Conservation (phyloP, 2,888 invertebrate species). For the Strigamia crassipes region DNA sequence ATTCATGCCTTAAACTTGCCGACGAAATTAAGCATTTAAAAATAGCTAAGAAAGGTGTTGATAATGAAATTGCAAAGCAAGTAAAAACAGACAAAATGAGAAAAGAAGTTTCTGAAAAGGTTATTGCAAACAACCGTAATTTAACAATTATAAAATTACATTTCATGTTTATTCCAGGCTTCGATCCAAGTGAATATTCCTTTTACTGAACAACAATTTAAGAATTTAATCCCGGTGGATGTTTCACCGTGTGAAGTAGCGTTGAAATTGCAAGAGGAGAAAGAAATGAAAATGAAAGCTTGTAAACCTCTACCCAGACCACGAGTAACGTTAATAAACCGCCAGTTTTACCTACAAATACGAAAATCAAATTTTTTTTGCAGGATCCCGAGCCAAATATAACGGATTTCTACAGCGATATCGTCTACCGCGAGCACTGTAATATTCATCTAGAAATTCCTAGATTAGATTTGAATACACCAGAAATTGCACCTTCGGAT, state of each 20-base stretch:
- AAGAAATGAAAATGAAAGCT: not conserved
- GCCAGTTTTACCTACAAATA: not conserved
- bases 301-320: not conserved
- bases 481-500: not conserved
- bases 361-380: not conserved
- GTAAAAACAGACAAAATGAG: not conserved
- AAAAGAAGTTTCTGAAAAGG: constrained; percentile 43
- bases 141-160: not conserved
- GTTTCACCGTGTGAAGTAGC: not conserved
- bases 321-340: not conserved
- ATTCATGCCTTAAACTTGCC: constrained; percentile 18
- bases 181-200: constrained; percentile 20
- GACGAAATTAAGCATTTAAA: constrained; percentile 1
- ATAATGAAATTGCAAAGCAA: not conserved
- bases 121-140: not conserved
- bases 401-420: not conserved
- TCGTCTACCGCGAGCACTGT: not conserved
- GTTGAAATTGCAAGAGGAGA: not conserved
- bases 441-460: constrained; percentile 14
- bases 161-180: not conserved
- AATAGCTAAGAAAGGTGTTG: not conserved
- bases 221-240: not conserved
- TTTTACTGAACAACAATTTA: not conserved
- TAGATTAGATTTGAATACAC: not conserved
- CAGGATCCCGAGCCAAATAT: constrained; percentile 30